phyloP scores from a whole-genome alignment of 2,113 vertebrate genomes.

The Peromyscus californicus region DNA sequence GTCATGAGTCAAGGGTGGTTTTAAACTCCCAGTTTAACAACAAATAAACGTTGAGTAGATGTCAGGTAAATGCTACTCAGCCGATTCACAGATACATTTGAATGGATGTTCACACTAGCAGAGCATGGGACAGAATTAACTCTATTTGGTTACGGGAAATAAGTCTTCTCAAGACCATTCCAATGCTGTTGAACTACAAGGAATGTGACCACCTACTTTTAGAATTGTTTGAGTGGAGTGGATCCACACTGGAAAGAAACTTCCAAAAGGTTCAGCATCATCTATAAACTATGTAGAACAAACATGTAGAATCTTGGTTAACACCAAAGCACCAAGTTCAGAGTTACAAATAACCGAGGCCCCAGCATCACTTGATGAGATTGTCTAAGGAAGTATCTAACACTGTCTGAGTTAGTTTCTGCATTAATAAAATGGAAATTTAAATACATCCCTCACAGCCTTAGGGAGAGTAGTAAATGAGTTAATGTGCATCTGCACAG shows the following conservation, averaged over 20 bases:
- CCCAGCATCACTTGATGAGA: neutral
- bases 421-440: neutral
- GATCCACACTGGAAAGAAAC: neutral
- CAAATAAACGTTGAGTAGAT: neutral
- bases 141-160: neutral
- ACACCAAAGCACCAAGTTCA: neutral
- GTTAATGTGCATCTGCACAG: neutral
- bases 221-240: neutral
- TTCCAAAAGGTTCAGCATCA: neutral
- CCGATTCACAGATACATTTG: neutral
- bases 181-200: neutral
- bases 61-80: neutral
- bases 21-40: neutral
- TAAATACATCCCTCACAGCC: neutral
- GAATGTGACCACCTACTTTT: neutral
- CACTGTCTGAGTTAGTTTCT: neutral
- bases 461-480: neutral
- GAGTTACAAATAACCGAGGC: neutral
- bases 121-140: neutral
- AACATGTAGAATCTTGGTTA: neutral
- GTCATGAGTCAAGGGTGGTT: neutral
- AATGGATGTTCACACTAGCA: neutral
- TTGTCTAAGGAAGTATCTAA: neutral
- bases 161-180: slow-evolving; percentile 5
- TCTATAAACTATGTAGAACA: neutral